A percentile compares a stretch with the other conserved stretches of the same genome.
Conservation (phyloP, 2,113 vertebrate species). For the Oncorhynchus mykiss region DNA sequence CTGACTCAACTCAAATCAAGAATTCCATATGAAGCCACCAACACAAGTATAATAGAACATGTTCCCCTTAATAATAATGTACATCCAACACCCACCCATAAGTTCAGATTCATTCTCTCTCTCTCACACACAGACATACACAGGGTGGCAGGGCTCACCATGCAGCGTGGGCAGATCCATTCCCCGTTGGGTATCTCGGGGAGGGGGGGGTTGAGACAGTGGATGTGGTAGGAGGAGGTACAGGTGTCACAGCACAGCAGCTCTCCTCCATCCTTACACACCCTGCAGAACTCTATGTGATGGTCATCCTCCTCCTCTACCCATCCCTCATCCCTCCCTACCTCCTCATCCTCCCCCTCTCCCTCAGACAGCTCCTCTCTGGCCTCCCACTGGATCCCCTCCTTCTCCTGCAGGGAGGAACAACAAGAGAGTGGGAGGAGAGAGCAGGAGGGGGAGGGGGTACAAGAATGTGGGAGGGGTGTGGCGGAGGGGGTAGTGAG, state of each 20-base stretch:
- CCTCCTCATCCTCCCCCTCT: slow-evolving; percentile 86
- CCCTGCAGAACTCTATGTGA: slow-evolving; percentile 96
- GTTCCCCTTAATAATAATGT: neutral
- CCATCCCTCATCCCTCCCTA: slow-evolving; percentile 80
- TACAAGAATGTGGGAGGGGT: neutral
- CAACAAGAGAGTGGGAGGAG: neutral
- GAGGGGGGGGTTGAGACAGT: slow-evolving; percentile 94
- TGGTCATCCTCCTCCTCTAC: slow-evolving; percentile 90
- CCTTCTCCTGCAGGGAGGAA: slow-evolving; percentile 84
- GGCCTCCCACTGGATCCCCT: slow-evolving; percentile 98
- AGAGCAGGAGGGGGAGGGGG: slow-evolving; percentile 15
- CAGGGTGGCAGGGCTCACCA: slow-evolving; percentile 76
- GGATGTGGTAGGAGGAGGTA: slow-evolving; percentile 97
- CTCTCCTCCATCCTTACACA: slow-evolving; percentile 97
- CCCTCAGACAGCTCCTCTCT: slow-evolving; percentile 93
- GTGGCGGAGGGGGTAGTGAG: slow-evolving; percentile 15
- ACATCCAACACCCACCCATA: neutral
- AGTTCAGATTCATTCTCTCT: neutral
- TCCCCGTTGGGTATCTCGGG: slow-evolving; percentile 97
- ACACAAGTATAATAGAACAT: neutral
- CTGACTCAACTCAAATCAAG: no score
- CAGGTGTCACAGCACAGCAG: slow-evolving; percentile 96
- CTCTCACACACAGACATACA: neutral
- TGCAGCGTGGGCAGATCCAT: slow-evolving; percentile 97
- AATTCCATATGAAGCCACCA: no score